Percentiles rank a stretch among this genome's conserved stretches.
These are phyloP conservation scores for Arctocebus calabarensis DNA, from an alignment of 2,797 vertebrate species.

Conservation along the genomic window DNA sequence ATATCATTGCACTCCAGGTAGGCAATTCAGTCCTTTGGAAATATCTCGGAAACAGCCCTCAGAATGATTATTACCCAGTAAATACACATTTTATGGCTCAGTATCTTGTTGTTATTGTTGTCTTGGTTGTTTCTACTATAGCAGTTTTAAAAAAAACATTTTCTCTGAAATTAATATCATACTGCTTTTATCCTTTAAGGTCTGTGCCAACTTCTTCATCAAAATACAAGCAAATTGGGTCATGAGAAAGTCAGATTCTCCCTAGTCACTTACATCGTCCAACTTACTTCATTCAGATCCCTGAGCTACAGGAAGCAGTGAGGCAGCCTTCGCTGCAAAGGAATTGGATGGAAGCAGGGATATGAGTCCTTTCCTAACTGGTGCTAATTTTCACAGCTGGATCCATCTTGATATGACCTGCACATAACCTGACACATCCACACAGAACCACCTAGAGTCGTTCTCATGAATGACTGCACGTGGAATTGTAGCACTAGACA, in stretches of 20 bases:
- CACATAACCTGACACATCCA: background rate
- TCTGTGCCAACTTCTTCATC: background rate
- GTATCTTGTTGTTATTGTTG: background rate
- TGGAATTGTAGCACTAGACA: background rate
- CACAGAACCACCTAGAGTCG: rapidly evolving
- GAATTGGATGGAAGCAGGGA: rapidly evolving
- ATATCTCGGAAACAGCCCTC: background rate
- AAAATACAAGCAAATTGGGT: background rate
- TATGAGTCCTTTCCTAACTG: rapidly evolving
- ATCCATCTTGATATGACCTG: rapidly evolving
- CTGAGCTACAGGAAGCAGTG: background rate
- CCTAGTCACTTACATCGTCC: background rate
- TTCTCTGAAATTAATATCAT: background rate
- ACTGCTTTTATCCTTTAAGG: background rate
- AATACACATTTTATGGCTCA: background rate
- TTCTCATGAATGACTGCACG: background rate
- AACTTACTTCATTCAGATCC: background rate
- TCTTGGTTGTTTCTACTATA: background rate
- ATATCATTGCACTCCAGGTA: slow-evolving; percentile 58
- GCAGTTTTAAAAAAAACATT: background rate
- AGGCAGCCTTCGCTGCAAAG: background rate
- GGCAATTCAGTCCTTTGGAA: slow-evolving; percentile 61
- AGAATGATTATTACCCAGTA: slow-evolving; percentile 17
- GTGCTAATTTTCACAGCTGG: background rate
- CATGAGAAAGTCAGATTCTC: background rate